Evolutionary conservation across 2,888 invertebrate genomes (phyloP).

Genomic region (Aporophyla lueneburgensis): DNA sequence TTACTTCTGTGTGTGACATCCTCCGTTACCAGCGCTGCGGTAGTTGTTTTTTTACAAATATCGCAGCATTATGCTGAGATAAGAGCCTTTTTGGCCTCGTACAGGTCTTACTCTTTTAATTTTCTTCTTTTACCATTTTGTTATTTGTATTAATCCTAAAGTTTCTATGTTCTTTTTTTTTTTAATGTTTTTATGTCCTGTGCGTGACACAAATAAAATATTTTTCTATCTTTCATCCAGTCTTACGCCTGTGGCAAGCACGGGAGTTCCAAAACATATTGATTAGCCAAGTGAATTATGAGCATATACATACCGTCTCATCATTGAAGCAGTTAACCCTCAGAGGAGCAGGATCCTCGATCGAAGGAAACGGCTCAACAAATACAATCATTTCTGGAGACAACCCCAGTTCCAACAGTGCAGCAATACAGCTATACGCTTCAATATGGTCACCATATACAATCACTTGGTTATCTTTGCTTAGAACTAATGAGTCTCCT

Average conservation of each 20-base stretch:
- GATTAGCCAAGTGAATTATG: not conserved
- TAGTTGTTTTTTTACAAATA: too few species aligned
- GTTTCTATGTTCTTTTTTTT: too few species aligned
- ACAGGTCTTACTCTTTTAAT: too few species aligned
- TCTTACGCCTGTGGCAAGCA: not conserved
- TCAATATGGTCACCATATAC: slow-evolving; percentile 93
- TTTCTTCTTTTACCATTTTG: too few species aligned
- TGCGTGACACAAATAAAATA: too few species aligned
- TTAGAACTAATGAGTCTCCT: slow-evolving; percentile 70
- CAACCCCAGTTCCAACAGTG: slow-evolving; percentile 92
- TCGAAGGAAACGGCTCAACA: slow-evolving; percentile 90
- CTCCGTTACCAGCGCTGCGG: too few species aligned
- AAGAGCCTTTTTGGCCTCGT: too few species aligned
- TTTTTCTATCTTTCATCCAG: too few species aligned
- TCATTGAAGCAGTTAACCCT: slow-evolving; percentile 87
- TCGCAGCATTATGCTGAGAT: too few species aligned
- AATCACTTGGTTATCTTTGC: slow-evolving; percentile 83
- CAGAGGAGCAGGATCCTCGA: slow-evolving; percentile 72
- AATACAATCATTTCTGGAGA: slow-evolving; percentile 89
- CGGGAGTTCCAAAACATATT: not conserved
- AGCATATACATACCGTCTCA: slow-evolving; percentile 75
- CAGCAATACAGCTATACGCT: slow-evolving; percentile 92
- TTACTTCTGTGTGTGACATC: too few species aligned
- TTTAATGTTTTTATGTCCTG: too few species aligned
- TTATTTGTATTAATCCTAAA: too few species aligned